Percentiles rank a stretch among this genome's conserved stretches.
Conservation (phyloP, 2,113 vertebrate genomes). For the Synodontis membranacea region DNA sequence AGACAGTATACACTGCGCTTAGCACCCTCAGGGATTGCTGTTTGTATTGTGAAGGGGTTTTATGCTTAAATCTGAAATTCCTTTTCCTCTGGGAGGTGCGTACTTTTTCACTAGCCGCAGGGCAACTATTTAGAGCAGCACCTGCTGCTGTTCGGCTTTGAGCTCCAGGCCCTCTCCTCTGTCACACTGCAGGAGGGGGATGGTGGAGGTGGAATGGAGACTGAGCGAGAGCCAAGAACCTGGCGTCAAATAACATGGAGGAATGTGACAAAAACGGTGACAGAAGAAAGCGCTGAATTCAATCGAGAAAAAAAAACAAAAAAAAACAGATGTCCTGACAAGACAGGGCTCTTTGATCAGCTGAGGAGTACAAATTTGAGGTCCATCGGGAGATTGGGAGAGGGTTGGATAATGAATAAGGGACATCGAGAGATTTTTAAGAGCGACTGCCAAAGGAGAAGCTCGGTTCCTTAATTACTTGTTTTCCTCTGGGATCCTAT, state of each 20-base stretch:
- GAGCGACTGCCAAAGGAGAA: background rate
- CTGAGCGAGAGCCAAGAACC: constrained; percentile 5
- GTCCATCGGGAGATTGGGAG: background rate
- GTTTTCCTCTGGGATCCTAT: constrained; percentile 55
- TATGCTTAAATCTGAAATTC: constrained; percentile 82
- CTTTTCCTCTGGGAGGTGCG: constrained; percentile 64
- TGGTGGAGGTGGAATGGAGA: background rate
- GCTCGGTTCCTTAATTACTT: constrained; percentile 56
- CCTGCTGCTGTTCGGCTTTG: constrained; percentile 62
- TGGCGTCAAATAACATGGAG: constrained; percentile 71
- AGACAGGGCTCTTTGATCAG: constrained; percentile 67
- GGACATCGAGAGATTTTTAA: background rate
- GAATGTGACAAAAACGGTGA: constrained; percentile 71
- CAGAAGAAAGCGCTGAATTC: constrained; percentile 65
- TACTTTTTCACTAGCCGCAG: constrained; percentile 66
- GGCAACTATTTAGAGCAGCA: constrained; percentile 72
- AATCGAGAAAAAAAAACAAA: constrained; percentile 51
- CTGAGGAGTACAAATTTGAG: constrained; percentile 56
- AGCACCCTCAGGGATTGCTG: constrained; percentile 77
- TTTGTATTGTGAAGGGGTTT: constrained; percentile 77
- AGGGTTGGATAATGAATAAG: background rate
- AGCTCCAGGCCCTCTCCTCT: constrained; percentile 58
- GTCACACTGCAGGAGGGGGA: constrained; percentile 45
- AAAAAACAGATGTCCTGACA: constrained; percentile 64
- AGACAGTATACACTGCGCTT: constrained; percentile 65